A percentile compares a stretch with the other conserved stretches of the same genome.
Conservation (phyloP, 2,888 invertebrate species). For the Herminia tarsipennalis region DNA sequence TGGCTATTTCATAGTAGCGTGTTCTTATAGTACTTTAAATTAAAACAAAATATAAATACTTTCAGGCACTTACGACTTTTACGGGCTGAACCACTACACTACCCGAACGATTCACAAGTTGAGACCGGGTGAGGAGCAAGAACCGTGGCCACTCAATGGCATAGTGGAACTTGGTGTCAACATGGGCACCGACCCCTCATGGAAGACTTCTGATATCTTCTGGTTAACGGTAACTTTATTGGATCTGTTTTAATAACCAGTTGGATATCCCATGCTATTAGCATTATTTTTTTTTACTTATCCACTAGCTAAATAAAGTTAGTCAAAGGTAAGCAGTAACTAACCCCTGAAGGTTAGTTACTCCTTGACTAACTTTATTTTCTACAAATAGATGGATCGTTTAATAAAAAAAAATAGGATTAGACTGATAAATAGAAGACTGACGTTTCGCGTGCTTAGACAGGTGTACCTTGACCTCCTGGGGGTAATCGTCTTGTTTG, state of each 20-base stretch:
- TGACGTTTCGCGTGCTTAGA: no score
- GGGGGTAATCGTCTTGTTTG: no score
- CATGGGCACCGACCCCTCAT: conserved; percentile 17
- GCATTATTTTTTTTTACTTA: neutral
- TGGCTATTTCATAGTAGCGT: neutral
- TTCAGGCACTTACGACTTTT: conserved; percentile 48
- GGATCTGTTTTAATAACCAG: neutral
- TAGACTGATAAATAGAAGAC: no score
- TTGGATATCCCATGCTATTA: neutral
- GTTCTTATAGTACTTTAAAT: neutral
- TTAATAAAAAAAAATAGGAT: no score
- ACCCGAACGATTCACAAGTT: conserved; percentile 34
- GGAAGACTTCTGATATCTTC: conserved; percentile 15
- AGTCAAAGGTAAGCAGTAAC: neutral
- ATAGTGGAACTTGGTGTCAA: conserved; percentile 17
- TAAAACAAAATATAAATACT: neutral
- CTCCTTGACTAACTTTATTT: no score
- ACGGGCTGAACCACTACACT: conserved; percentile 45
- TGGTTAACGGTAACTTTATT: conserved; percentile 26
- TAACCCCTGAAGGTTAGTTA: no score
- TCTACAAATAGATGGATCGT: no score
- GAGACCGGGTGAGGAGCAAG: conserved; percentile 25
- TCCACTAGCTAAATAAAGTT: neutral
- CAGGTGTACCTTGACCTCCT: no score
- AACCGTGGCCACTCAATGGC: conserved; percentile 30